Conservation (phyloP, 2,888 invertebrate genomes). For the Capitulum mitella region DNA sequence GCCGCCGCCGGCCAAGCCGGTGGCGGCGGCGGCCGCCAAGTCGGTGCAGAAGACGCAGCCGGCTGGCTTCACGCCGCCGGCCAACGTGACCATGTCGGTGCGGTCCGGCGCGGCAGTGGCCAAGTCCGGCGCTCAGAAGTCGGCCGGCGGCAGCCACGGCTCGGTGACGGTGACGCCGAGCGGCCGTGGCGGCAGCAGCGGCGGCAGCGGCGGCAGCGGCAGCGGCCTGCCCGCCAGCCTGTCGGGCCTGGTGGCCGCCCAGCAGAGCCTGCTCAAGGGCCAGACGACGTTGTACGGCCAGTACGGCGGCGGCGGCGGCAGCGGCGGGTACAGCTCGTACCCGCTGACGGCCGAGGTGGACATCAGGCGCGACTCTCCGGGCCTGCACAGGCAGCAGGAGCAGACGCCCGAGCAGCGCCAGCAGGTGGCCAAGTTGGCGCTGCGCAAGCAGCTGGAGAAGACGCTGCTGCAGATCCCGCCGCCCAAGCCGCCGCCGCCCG, state of each 20-base stretch:
- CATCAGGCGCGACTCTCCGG: conserved; percentile 38
- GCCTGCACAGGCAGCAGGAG: conserved; percentile 15
- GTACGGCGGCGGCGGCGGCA: too few species aligned
- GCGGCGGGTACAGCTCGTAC: conserved; percentile 27
- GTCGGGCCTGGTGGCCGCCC: conserved; percentile 12
- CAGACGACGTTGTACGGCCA: background rate
- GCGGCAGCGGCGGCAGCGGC: too few species aligned
- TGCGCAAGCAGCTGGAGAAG: conserved; percentile 93
- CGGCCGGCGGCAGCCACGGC: too few species aligned
- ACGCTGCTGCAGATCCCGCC: conserved; percentile 89
- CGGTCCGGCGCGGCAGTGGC: conserved; percentile 27
- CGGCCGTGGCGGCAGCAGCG: conserved; percentile 1
- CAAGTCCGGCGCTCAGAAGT: conserved; percentile 29
- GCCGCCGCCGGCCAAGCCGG: conserved; percentile 33
- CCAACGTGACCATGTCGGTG: conserved; percentile 27
- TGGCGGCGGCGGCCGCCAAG: conserved; percentile 43
- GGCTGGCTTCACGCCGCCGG: conserved; percentile 37
- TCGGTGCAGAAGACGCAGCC: conserved; percentile 46
- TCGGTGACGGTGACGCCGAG: conserved; percentile 1
- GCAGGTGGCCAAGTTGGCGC: conserved; percentile 91
- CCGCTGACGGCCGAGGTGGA: conserved; percentile 38
- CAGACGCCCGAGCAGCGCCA: conserved; percentile 89
- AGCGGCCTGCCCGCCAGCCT: background rate
- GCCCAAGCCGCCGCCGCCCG: conserved; percentile 96
- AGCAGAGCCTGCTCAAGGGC: background rate